Conservation (phyloP, 2,113 vertebrate genomes). For the Coturnix japonica region DNA sequence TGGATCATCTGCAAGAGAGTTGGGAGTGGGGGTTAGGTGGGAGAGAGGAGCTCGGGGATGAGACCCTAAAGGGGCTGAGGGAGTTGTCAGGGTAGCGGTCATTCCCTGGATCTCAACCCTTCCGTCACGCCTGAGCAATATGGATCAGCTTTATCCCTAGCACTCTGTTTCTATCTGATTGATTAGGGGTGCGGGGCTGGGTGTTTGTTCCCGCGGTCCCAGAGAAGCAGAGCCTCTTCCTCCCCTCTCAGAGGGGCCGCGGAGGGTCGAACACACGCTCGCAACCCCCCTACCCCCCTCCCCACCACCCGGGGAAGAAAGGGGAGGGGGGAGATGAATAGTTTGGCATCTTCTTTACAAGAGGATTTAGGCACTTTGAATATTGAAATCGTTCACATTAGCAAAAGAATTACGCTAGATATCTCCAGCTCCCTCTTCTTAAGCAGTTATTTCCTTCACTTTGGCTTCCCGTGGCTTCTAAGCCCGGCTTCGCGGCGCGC, state of each 20-base stretch:
- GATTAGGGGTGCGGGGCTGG: slow-evolving; percentile 1
- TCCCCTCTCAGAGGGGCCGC: not conserved
- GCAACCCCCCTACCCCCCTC: not conserved
- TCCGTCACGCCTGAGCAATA: slow-evolving; percentile 58
- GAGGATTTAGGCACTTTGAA: slow-evolving; percentile 80
- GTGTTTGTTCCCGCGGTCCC: not conserved
- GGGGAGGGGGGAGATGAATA: slow-evolving; percentile 55
- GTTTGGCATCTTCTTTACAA: slow-evolving; percentile 75
- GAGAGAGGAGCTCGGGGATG: not conserved
- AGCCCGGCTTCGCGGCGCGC: slow-evolving; percentile 56
- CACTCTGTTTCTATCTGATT: slow-evolving; percentile 44
- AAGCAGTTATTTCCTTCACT: slow-evolving; percentile 77
- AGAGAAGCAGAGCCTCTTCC: slow-evolving; percentile 26
- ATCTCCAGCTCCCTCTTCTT: slow-evolving; percentile 71
- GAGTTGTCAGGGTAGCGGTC: slow-evolving; percentile 30
- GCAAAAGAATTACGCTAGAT: slow-evolving; percentile 81
- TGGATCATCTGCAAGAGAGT: slow-evolving; percentile 95
- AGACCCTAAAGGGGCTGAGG: not conserved
- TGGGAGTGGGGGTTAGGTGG: slow-evolving; percentile 56
- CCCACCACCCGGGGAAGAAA: slow-evolving; percentile 17
- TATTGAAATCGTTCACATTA: slow-evolving; percentile 82
- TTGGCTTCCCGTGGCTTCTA: slow-evolving; percentile 66
- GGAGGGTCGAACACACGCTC: not conserved
- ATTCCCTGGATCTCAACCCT: slow-evolving; percentile 61
- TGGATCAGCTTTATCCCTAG: slow-evolving; percentile 67